Percentiles rank a stretch among this genome's conserved stretches.
Evolutionary conservation across 2,113 vertebrate genomes (phyloP).

Genomic region (Podiceps cristatus): DNA sequence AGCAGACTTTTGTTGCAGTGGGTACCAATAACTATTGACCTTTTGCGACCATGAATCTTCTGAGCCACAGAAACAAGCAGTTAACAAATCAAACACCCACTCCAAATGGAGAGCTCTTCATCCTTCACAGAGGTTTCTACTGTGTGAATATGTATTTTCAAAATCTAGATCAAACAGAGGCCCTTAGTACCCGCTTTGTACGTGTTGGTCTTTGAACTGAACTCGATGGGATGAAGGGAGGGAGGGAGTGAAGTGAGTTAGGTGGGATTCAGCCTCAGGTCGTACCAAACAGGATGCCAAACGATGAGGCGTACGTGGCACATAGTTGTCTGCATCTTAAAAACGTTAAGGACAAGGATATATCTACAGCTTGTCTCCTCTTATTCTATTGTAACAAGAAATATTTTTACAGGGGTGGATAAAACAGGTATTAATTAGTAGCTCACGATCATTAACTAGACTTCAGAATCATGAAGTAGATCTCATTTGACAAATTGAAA

Average conservation of each 20-base stretch:
- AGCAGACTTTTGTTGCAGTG: neutral
- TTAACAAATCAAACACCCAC: conserved; percentile 26
- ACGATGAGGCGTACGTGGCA: neutral
- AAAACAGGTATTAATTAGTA: neutral
- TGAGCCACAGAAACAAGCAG: neutral
- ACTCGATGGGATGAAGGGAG: neutral
- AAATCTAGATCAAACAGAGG: neutral
- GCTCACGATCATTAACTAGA: neutral
- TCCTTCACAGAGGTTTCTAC: neutral
- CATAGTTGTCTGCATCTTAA: neutral
- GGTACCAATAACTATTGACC: conserved; percentile 9
- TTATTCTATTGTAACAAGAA: neutral
- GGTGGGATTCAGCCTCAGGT: neutral
- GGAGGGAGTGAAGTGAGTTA: neutral
- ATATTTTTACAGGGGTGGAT: neutral
- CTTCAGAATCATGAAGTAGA: neutral
- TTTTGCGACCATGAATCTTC: neutral
- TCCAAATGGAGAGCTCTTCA: neutral
- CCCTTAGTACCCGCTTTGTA: neutral
- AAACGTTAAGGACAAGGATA: neutral
- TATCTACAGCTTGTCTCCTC: neutral
- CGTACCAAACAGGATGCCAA: neutral
- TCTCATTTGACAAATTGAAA: neutral
- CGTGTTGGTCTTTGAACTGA: neutral
- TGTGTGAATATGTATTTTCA: neutral